Percentiles rank a stretch among this genome's conserved stretches.
These are phyloP conservation scores for Eristalis intricaria DNA, from an alignment of 2,888 invertebrate species.

Conservation along the genomic window DNA sequence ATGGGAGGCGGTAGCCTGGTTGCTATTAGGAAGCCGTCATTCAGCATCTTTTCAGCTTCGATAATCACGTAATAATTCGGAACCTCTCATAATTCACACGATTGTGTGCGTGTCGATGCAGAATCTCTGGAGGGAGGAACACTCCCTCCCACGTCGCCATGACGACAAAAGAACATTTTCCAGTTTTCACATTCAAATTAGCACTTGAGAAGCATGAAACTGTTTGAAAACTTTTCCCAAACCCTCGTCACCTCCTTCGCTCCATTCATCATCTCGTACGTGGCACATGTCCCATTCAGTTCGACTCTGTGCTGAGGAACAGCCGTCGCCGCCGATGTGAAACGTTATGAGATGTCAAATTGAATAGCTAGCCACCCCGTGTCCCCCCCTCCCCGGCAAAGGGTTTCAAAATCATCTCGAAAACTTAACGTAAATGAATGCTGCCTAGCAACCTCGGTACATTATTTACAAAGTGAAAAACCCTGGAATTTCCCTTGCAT, in stretches of 20 bases:
- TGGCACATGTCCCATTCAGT: constrained; percentile 66
- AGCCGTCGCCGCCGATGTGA: constrained; percentile 58
- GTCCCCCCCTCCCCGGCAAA: background rate
- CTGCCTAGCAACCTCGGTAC: constrained; percentile 57
- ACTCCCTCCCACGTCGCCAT: background rate
- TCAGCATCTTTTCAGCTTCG: constrained; percentile 22
- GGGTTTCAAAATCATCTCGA: background rate
- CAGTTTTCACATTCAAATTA: constrained; percentile 71
- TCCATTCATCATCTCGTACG: constrained; percentile 38
- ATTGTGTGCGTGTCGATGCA: background rate
- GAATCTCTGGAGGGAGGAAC: background rate
- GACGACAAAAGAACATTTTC: constrained; percentile 46
- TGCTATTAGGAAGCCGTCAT: constrained; percentile 12
- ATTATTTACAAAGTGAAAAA: constrained; percentile 57
- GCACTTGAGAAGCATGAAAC: constrained; percentile 69
- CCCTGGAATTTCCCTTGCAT: constrained; percentile 65
- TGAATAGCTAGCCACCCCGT: constrained; percentile 44
- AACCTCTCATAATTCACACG: background rate
- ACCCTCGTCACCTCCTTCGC: background rate
- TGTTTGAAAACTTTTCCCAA: constrained; percentile 56
- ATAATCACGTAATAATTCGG: constrained; percentile 57
- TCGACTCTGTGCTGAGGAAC: constrained; percentile 51
- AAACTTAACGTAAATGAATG: constrained; percentile 54
- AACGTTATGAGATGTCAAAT: constrained; percentile 57
- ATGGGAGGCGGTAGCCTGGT: background rate